A percentile compares a stretch with the other conserved stretches of the same genome.
Conservation (phyloP, 2,113 vertebrate species). For the Illadopsis cleaveri region DNA sequence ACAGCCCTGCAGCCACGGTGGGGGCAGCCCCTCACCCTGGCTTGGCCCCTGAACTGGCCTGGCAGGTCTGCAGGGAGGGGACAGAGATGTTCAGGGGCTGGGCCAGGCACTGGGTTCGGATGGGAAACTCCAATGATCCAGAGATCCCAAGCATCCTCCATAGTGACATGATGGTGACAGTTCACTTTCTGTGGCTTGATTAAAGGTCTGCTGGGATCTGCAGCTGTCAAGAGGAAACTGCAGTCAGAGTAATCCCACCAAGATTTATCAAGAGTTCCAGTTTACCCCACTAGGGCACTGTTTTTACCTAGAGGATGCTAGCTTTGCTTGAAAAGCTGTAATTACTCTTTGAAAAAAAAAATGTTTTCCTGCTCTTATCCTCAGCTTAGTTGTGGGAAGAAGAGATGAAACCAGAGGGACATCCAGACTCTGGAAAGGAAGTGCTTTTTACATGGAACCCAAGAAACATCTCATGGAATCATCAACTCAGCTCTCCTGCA, state of each 20-base stretch:
- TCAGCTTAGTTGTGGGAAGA: background rate
- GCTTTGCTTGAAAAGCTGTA: background rate
- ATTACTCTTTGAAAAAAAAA: background rate
- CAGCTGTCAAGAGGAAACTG: background rate
- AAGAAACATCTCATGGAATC: background rate
- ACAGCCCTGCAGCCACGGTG: background rate
- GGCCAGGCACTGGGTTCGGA: background rate
- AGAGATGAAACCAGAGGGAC: background rate
- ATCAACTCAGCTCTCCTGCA: background rate
- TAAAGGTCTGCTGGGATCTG: background rate
- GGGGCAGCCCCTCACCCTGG: background rate
- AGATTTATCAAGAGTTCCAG: background rate
- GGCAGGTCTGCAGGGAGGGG: fast-evolving
- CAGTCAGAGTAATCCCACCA: background rate
- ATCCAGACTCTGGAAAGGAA: background rate
- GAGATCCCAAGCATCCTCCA: background rate
- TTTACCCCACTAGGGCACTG: background rate
- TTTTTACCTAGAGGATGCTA: background rate
- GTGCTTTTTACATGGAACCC: background rate
- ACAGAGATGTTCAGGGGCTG: fast-evolving
- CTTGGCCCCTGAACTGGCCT: fast-evolving
- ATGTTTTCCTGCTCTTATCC: background rate
- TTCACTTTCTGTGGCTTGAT: background rate
- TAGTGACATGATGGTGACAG: fast-evolving
- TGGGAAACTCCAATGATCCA: fast-evolving